Conservation (phyloP, 2,113 vertebrate species). For the Caloenas nicobarica region DNA sequence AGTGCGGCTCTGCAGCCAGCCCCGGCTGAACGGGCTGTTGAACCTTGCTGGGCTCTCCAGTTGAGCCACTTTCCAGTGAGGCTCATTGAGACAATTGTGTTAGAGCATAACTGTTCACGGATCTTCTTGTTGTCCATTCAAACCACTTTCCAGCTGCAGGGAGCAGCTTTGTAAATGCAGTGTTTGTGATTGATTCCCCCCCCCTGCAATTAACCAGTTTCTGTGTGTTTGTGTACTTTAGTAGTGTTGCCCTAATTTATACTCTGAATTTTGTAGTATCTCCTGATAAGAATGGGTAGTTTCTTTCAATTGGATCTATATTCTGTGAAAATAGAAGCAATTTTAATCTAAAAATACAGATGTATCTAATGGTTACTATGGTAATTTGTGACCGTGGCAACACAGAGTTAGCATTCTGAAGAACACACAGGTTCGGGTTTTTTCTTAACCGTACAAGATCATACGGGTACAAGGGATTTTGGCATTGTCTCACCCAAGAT, state of each 20-base stretch:
- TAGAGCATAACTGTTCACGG: not conserved
- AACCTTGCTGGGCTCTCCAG: not conserved
- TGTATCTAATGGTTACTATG: conserved; percentile 44
- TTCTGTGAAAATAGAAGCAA: not conserved
- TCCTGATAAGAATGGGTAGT: not conserved
- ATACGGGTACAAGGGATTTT: not conserved
- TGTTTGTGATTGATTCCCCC: not conserved
- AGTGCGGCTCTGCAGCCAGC: not conserved
- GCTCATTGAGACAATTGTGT: not conserved
- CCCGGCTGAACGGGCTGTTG: not conserved
- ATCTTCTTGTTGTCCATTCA: not conserved
- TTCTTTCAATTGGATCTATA: not conserved
- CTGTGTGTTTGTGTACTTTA: not conserved
- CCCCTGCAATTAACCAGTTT: not conserved
- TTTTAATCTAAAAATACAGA: conserved; percentile 46
- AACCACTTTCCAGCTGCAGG: not conserved
- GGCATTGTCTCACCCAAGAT: not conserved
- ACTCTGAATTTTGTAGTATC: not conserved
- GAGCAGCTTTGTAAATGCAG: not conserved
- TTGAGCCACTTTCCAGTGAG: not conserved
- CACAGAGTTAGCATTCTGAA: conserved; percentile 10
- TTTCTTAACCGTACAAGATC: not conserved
- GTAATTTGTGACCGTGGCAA: conserved; percentile 53
- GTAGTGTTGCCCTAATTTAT: not conserved
- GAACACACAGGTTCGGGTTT: not conserved